Conservation (phyloP, 2,113 vertebrate species). For the Amazona guildingii region DNA sequence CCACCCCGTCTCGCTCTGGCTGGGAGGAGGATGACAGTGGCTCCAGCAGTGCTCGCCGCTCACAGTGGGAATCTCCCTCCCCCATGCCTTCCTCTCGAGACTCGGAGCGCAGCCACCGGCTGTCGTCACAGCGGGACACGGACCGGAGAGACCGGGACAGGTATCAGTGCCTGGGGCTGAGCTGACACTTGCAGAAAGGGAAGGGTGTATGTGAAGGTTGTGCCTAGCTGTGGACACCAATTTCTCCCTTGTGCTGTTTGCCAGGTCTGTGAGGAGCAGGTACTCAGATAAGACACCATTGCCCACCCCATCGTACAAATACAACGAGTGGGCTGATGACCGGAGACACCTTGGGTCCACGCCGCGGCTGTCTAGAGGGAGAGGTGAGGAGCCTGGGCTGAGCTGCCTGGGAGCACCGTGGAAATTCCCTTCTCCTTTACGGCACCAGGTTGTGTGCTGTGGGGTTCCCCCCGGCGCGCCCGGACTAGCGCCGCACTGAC, state of each 20-base stretch:
- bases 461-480: rapidly evolving
- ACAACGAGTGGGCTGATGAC: conserved; percentile 97
- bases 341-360: conserved; percentile 89
- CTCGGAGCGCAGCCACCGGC: conserved; percentile 82
- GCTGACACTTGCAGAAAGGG: background rate
- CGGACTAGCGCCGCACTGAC: rapidly evolving
- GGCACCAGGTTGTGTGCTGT: background rate
- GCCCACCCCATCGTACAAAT: conserved; percentile 95
- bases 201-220: rapidly evolving
- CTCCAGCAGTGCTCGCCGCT: conserved; percentile 79
- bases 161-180: background rate
- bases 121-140: conserved; percentile 70
- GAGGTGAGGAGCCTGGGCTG: conserved; percentile 76
- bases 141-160: conserved; percentile 81
- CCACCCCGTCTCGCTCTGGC: conserved; percentile 90
- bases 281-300: conserved; percentile 88
- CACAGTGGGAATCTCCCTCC: conserved; percentile 96
- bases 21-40: conserved; percentile 96
- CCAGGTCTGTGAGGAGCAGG: conserved; percentile 86
- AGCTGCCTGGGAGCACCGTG: rapidly evolving
- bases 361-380: conserved; percentile 90
- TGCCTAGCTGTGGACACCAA: rapidly evolving
- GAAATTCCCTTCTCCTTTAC: background rate
- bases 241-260: background rate
- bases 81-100: conserved; percentile 85